A percentile compares a stretch with the other conserved stretches of the same genome.
Evolutionary conservation across 1,140 invertebrate genomes (phyloP).

Genomic region (Trypoxylus dichotomus): DNA sequence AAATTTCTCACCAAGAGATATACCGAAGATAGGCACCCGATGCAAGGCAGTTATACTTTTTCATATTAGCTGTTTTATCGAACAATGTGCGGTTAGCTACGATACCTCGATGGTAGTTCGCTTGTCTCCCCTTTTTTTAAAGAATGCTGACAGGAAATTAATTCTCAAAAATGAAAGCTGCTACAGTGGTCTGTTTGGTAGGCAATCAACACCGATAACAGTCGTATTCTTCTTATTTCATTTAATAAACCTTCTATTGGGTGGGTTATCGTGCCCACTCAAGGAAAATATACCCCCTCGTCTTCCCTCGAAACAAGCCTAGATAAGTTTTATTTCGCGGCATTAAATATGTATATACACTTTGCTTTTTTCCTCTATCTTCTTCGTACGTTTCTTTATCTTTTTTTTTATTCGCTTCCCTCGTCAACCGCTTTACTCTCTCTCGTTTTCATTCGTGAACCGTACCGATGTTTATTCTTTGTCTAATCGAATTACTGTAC

Average conservation of each 20-base stretch:
- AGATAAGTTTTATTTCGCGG: constrained; percentile 18
- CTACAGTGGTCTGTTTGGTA: constrained; percentile 26
- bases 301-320: background rate
- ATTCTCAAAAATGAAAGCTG: constrained; percentile 54
- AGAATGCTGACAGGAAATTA: constrained; percentile 55
- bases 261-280: constrained; percentile 44
- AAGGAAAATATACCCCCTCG: constrained; percentile 6
- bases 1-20: constrained; percentile 48
- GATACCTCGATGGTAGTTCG: constrained; percentile 48
- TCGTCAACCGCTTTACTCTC: background rate
- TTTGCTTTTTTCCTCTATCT: background rate
- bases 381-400: background rate
- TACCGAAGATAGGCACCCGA: constrained; percentile 45
- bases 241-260: constrained; percentile 47
- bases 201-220: constrained; percentile 47
- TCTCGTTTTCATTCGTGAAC: background rate
- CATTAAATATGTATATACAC: background rate
- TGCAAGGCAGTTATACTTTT: constrained; percentile 47
- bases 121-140: constrained; percentile 50
- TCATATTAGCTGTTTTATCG: constrained; percentile 47
- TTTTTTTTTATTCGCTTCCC: background rate
- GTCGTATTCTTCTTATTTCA: constrained; percentile 49
- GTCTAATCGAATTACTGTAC: constrained; percentile 20
- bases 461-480: background rate
- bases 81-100: constrained; percentile 50